These are phyloP conservation scores for Sapajus apella DNA, from an alignment of 2,113 vertebrate species.

Conservation along the genomic window DNA sequence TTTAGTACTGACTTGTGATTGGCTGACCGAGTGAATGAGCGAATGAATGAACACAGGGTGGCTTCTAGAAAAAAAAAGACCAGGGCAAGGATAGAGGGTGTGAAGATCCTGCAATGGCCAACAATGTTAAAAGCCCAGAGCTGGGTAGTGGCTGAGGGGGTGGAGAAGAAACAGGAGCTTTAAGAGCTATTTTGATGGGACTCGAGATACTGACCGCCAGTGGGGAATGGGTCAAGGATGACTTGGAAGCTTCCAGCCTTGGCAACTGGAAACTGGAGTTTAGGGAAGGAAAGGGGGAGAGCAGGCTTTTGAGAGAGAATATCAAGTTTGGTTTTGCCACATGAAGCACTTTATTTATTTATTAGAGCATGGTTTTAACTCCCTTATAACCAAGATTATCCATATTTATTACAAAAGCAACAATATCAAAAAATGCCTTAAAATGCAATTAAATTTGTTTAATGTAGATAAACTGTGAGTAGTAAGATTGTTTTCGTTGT, in stretches of 20 bases:
- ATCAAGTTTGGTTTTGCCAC: neutral
- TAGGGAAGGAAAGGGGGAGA: neutral
- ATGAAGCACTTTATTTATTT: neutral
- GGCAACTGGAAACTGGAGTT: neutral
- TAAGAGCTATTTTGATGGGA: neutral
- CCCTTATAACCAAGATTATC: neutral
- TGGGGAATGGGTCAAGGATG: neutral
- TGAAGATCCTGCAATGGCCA: neutral
- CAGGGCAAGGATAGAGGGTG: neutral
- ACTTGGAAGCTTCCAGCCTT: neutral
- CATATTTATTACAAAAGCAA: neutral
- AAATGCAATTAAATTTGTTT: constrained; percentile 49
- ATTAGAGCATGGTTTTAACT: constrained; percentile 6
- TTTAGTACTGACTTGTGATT: accelerated
- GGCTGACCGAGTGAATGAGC: neutral
- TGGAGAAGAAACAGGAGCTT: neutral
- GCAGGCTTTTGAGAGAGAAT: neutral
- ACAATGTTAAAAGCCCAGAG: neutral
- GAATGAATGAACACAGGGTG: neutral
- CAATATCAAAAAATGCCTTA: constrained; percentile 19
- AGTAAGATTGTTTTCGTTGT: constrained; percentile 22
- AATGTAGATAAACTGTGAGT: constrained; percentile 45
- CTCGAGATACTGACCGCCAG: neutral
- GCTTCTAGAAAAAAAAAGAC: neutral
- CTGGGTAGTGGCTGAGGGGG: neutral